Conservation (phyloP, 2,113 vertebrate species). For the Emydocephalus ijimae region DNA sequence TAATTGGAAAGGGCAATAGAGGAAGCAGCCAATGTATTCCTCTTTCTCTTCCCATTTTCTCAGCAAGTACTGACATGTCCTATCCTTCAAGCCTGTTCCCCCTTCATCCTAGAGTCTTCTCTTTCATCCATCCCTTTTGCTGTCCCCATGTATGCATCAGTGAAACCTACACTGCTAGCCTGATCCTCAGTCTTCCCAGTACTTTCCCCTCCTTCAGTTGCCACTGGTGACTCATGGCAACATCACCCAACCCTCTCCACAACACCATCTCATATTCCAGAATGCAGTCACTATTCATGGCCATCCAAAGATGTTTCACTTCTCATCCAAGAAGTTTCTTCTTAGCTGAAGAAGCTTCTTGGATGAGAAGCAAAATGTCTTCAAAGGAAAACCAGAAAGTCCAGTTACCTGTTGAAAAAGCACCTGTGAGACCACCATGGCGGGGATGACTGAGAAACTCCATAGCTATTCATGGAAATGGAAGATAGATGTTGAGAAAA, state of each 20-base stretch:
- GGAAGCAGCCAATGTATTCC: neutral
- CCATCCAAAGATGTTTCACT: too few relatives aligned
- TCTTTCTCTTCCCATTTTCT: neutral
- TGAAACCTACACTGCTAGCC: neutral
- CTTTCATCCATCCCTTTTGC: neutral
- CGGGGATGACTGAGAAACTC: too few relatives aligned
- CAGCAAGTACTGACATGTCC: neutral
- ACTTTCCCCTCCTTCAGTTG: neutral
- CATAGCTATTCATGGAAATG: neutral
- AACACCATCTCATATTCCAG: neutral
- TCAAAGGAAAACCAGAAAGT: too few relatives aligned
- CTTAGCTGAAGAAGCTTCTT: too few relatives aligned
- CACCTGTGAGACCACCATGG: too few relatives aligned
- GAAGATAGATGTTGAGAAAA: neutral
- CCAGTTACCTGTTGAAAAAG: too few relatives aligned
- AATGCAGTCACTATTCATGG: neutral
- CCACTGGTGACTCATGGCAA: neutral
- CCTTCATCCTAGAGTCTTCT: neutral
- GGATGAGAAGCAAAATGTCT: too few relatives aligned
- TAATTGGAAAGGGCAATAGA: neutral
- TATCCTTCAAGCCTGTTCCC: neutral
- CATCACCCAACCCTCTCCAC: neutral
- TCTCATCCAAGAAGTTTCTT: too few relatives aligned
- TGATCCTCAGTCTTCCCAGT: neutral
- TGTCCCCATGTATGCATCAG: neutral